phyloP scores from a whole-genome alignment of 2,113 vertebrate species.

The Varanus salvator region DNA sequence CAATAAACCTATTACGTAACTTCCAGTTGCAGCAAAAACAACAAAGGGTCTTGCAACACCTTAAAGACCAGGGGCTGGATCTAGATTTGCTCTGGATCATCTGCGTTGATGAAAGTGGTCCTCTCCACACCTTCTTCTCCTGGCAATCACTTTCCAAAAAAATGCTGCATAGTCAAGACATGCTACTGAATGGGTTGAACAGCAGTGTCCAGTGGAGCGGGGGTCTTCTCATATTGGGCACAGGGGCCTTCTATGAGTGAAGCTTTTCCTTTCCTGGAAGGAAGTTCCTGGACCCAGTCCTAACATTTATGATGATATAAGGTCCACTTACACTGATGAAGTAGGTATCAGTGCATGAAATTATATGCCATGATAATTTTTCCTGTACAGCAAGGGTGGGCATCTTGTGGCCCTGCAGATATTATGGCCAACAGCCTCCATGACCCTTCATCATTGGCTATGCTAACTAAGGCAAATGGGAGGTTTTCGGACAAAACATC shows the following conservation, averaged over 20 bases:
- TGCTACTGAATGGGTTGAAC: too few species aligned
- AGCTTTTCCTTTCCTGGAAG: too few species aligned
- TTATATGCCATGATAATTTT: neutral
- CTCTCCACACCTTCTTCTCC: too few species aligned
- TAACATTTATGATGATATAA: neutral
- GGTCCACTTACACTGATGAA: neutral
- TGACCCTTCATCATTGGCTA: neutral
- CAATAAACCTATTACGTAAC: too few species aligned
- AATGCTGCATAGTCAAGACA: too few species aligned
- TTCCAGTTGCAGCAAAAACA: neutral
- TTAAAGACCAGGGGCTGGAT: neutral
- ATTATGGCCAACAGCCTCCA: neutral
- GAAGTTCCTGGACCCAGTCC: too few species aligned
- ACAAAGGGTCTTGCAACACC: neutral
- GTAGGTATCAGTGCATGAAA: neutral
- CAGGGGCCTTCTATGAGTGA: too few species aligned
- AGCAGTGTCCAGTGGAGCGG: too few species aligned
- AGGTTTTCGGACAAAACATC: neutral
- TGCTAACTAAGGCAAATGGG: neutral
- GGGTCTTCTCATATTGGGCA: too few species aligned
- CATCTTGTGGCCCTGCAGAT: neutral
- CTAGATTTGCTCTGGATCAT: too few species aligned
- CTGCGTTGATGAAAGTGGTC: too few species aligned
- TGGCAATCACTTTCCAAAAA: too few species aligned
- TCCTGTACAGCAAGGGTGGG: neutral